Evolutionary conservation across 2,797 vertebrate species (phyloP).

Genomic region (Gymnoscopelus microlampas): DNA sequence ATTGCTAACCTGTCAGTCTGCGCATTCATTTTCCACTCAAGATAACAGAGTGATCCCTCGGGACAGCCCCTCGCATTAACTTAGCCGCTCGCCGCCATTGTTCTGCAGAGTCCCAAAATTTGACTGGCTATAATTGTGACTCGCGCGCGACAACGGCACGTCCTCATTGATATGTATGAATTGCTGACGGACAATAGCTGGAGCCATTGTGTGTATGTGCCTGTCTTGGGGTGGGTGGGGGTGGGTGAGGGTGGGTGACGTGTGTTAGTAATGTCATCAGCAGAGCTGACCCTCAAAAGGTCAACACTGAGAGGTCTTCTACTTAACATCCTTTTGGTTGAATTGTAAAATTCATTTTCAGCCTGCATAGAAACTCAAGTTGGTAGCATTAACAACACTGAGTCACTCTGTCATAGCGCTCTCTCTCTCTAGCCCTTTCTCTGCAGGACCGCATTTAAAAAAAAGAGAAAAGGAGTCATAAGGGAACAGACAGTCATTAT

Average conservation of each 20-base stretch:
- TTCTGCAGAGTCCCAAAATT: constrained; percentile 65
- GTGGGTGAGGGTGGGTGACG: constrained; percentile 47
- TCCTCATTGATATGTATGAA: constrained; percentile 78
- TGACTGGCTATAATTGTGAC: constrained; percentile 74
- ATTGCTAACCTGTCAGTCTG: constrained; percentile 76
- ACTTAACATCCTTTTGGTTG: too few species aligned
- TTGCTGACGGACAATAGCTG: constrained; percentile 69
- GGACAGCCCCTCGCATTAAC: constrained; percentile 65
- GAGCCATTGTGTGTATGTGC: not conserved
- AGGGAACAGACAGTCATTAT: constrained; percentile 76
- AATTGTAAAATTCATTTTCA: constrained; percentile 93
- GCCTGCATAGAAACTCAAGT: constrained; percentile 82
- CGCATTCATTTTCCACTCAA: constrained; percentile 61
- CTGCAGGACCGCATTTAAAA: constrained; percentile 39
- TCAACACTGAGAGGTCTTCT: constrained; percentile 65
- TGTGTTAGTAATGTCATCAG: constrained; percentile 92
- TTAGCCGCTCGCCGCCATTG: constrained; percentile 55
- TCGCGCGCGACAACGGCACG: constrained; percentile 19
- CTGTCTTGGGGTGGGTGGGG: not conserved
- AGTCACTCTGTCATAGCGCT: constrained; percentile 75
- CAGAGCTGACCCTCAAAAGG: constrained; percentile 72
- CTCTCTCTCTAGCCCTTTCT: constrained; percentile 25
- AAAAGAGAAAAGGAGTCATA: constrained; percentile 40
- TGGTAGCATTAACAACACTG: constrained; percentile 63
- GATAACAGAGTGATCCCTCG: constrained; percentile 65